Evolutionary conservation across 2,113 vertebrate species (phyloP).

Genomic region (Xenopus tropicalis): DNA sequence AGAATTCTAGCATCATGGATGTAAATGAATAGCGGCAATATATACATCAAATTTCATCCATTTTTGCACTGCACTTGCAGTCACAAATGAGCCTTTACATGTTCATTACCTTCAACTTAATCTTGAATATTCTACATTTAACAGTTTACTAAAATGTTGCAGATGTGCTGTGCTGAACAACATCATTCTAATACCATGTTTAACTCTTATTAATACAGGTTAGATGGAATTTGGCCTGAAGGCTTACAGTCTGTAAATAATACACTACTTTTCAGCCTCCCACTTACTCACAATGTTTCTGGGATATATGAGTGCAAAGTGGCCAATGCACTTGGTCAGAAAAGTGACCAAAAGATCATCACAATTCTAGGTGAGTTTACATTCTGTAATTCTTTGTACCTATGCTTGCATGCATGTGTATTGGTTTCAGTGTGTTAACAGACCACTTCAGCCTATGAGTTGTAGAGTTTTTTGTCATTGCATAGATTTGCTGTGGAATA

Average conservation of each 20-base stretch:
- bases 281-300: constrained; percentile 84
- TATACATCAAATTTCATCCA: too few species aligned
- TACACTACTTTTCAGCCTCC: constrained; percentile 79
- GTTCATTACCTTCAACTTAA: too few species aligned
- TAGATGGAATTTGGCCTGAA: constrained; percentile 82
- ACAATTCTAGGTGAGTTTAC: constrained; percentile 83
- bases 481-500: too few species aligned
- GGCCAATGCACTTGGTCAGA: constrained; percentile 79
- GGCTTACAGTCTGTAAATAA: constrained; percentile 78
- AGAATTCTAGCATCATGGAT: too few species aligned
- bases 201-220: constrained; percentile 59
- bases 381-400: neutral
- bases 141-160: neutral
- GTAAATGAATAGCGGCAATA: too few species aligned
- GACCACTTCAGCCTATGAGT: too few species aligned
- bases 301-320: constrained; percentile 89
- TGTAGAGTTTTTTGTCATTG: neutral
- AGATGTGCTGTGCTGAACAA: neutral
- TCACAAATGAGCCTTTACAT: too few species aligned
- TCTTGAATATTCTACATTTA: neutral
- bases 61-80: too few species aligned
- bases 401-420: neutral
- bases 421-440: neutral
- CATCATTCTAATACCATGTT: constrained; percentile 4
- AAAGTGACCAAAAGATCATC: constrained; percentile 78